Base-by-base conservation (phyloP, 2,797 vertebrate genomes). In the Dendrocincla fuliginosa region DNA sequence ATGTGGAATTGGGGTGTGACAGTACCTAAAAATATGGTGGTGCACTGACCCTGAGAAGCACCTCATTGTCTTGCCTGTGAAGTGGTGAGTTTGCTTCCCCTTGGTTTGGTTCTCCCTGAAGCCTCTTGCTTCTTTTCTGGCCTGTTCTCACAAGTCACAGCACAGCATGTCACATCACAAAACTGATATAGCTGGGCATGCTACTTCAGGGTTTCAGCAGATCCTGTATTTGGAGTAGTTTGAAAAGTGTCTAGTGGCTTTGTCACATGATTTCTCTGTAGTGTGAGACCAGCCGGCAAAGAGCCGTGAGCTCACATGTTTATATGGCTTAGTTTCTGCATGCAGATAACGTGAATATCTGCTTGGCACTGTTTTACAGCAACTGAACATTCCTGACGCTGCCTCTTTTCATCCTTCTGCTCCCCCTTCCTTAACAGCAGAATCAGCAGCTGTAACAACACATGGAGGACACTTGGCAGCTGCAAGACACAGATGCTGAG, bases 391-490 rank as follows among this genome's bases (percentile, higher is more conserved):
- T 97, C 98, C 97, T 96, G 96, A 97, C 85, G 88, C 91, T 96
- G 96, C 94, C 97, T 96, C 93, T 97, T 96, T 96, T 95, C 79
- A 88, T 94, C 97, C 97, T 98, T 97, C 97, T 98, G 97, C 97
- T 97, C 97, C 67, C 69, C 87, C 96, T 98, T 98, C 96, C 96
- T 87, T 92, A 91, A 95, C 97, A 95, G 96, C 96, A 97, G 77
- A 69, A 86, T 96, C 70, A 96, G 98, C 98, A 98, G 98, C 98
- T 98, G 98, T 97, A 93, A 95, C 95, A 98, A 98, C 98, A 98
- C 98, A 98, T 98, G 98, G 98, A 98, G 96, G 90, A 92, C 90
- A 96, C 96, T 98, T 97, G 97, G 97, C 98, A 98, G 98, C 98
- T 98, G 98, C 96, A 91, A 97, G 96, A 94, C 98, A 94, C 98